Conservation (phyloP, 2,113 vertebrate genomes). For the Hymenochirus boettgeri region DNA sequence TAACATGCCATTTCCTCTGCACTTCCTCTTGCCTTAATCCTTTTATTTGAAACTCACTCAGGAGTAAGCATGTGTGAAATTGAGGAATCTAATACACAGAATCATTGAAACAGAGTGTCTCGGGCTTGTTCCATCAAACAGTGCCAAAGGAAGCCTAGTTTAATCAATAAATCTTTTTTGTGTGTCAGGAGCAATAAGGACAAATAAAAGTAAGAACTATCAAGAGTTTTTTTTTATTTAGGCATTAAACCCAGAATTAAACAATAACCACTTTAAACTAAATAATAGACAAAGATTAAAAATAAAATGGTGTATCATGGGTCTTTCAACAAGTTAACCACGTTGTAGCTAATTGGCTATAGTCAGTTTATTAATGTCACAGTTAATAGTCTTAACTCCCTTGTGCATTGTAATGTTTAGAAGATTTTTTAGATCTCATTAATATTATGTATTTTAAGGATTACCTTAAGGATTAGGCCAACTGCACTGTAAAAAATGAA, state of each 20-base stretch:
- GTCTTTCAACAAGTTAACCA: background rate
- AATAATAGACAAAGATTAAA: background rate
- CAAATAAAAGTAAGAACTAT: constrained; percentile 46
- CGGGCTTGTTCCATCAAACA: constrained; percentile 63
- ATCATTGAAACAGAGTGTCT: constrained; percentile 61
- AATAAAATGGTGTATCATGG: background rate
- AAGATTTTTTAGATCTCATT: too few species aligned
- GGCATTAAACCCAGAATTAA: background rate
- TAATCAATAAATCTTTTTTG: constrained; percentile 57
- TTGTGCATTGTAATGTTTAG: too few species aligned
- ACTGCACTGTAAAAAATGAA: too few species aligned
- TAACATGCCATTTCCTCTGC: constrained; percentile 87
- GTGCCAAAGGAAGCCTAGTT: constrained; percentile 52
- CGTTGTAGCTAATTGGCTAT: too few species aligned
- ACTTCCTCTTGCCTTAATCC: constrained; percentile 91
- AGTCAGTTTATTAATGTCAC: too few species aligned
- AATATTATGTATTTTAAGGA: too few species aligned
- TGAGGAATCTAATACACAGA: constrained; percentile 85
- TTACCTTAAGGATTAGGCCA: too few species aligned
- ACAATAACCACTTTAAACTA: background rate
- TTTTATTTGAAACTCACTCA: constrained; percentile 92
- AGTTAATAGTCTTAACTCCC: too few species aligned
- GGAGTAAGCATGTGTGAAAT: constrained; percentile 98
- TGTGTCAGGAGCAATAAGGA: constrained; percentile 46
- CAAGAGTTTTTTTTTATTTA: background rate